Base-by-base conservation (phyloP, 2,888 invertebrate genomes). In the Aphodius sticticus region DNA sequence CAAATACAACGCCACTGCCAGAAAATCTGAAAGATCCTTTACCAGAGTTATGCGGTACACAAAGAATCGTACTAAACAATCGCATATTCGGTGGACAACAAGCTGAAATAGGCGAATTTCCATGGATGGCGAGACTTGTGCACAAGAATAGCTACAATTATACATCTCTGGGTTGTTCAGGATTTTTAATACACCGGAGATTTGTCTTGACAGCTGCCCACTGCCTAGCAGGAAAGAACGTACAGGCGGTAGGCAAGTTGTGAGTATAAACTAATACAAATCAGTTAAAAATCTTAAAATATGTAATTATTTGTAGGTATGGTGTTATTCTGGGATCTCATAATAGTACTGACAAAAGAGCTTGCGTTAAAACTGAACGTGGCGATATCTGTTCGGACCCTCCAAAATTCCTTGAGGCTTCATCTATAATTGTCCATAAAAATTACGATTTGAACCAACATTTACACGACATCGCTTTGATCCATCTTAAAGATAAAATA, bases 191-290 rank as follows among this genome's bases (percentile, higher is more conserved):
- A 82, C 91, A 91, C 82, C 86, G 88, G 0, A 88, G 86, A 85
- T 92, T 91, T 83, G 90, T 92, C 0, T 80, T 92, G 14, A 92
- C 92, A 0, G 92, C 92, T 1, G 91, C 89, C 0, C 92, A 92
- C 84, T 92, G 92, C 83, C 87, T 89, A 0, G 70, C 77, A 26
- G 82, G 83, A 6, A 81, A 83, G 7, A 78, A 78, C 5, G 77
- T 84, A 12, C 71, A 79, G 38, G 69, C 81, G 15, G 74, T 83
- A 16, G 90, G 89, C 53, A 87, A 81, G 70, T 87, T 91, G 91
- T 91, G 85, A 88, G 90, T 83, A 76, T 35, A 36, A 69, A 26
- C 16, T 15, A 70, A 70, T n/a, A n/a, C 15, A 14, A 69, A 69
- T n/a, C 1, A n/a, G 14, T 69, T 15, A n/a, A 15, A 69, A 69